phyloP scores from a whole-genome alignment of 2,797 vertebrate species.

The Poecilia wingei region DNA sequence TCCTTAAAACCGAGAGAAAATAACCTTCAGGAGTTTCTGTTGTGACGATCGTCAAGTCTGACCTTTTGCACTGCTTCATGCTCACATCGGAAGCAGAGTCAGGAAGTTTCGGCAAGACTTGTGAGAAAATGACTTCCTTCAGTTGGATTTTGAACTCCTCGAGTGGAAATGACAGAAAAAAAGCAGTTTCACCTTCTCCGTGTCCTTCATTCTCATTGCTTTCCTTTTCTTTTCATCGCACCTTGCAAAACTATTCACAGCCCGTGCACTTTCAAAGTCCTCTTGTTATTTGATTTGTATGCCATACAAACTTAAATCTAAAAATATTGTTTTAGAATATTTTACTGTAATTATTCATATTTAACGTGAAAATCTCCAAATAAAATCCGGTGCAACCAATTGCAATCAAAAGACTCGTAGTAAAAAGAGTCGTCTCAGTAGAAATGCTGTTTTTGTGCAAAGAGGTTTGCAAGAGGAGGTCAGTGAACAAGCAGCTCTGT shows the following conservation, averaged over 20 bases:
- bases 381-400: neutral
- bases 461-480: neutral
- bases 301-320: neutral
- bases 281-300: neutral
- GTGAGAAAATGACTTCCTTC: slow-evolving; percentile 51
- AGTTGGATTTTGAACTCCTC: slow-evolving; percentile 37
- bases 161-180: slow-evolving; percentile 24
- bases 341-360: neutral
- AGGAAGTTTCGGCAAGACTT: slow-evolving; percentile 12
- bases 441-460: neutral
- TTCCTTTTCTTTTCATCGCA: neutral
- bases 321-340: neutral
- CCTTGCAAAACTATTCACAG: neutral
- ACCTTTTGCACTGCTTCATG: slow-evolving; percentile 11
- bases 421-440: neutral
- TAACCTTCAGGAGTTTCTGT: neutral
- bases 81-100: slow-evolving; percentile 10
- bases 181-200: no score
- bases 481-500: neutral
- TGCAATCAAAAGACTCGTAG: neutral
- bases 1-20: neutral
- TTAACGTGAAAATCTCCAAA: neutral
- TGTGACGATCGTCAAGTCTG: neutral
- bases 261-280: neutral
- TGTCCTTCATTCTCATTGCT: neutral